phyloP scores from a whole-genome alignment of 2,113 vertebrate species.

The Oreochromis niloticus region DNA sequence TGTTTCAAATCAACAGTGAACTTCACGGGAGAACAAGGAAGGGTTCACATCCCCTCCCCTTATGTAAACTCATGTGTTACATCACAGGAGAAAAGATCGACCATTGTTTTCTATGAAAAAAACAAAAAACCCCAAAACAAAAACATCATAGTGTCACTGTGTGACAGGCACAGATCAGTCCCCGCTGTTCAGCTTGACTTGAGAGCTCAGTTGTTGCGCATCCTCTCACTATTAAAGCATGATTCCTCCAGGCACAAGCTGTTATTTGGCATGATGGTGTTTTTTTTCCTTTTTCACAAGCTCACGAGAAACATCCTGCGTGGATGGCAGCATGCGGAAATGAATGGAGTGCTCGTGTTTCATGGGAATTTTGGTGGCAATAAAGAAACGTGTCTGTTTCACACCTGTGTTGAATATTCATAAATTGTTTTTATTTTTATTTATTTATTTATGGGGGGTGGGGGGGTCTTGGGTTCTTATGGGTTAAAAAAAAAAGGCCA shows the following conservation, averaged over 20 bases:
- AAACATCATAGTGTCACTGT: conserved; percentile 13
- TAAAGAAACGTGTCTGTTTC: background rate
- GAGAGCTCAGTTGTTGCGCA: conserved; percentile 17
- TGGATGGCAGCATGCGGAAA: background rate
- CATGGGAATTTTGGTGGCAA: background rate
- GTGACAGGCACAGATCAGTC: conserved; percentile 43
- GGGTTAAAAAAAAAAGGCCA: background rate
- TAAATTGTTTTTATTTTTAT: background rate
- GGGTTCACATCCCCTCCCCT: background rate
- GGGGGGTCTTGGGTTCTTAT: background rate
- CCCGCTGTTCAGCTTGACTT: background rate
- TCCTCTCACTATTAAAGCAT: background rate
- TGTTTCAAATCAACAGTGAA: background rate
- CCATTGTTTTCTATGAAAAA: conserved; percentile 44
- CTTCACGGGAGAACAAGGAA: conserved; percentile 24
- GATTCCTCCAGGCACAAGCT: background rate
- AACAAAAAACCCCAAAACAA: background rate
- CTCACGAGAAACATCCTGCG: background rate
- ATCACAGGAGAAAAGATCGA: conserved; percentile 7
- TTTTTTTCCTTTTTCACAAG: background rate
- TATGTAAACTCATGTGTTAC: conserved; percentile 34
- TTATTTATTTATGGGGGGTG: background rate
- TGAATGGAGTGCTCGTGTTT: background rate
- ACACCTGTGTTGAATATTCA: background rate
- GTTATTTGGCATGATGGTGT: background rate